Conservation (phyloP, 2,797 vertebrate species). For the Numenius phaeopus region DNA sequence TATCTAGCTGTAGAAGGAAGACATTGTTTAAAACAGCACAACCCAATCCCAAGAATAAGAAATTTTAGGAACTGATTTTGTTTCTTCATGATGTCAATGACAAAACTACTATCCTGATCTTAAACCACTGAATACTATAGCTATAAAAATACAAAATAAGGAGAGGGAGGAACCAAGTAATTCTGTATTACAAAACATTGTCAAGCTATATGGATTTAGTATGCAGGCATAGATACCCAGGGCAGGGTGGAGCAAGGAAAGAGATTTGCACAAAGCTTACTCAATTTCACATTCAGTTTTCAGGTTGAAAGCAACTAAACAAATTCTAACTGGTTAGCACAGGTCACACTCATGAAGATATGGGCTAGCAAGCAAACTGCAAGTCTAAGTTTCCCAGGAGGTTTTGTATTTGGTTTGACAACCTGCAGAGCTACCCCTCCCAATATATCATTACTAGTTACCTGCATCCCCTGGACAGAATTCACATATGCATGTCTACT, state of each 20-base stretch:
- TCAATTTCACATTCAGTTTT: not conserved
- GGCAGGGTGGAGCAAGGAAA: not conserved
- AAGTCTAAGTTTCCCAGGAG: not conserved
- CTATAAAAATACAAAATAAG: not conserved
- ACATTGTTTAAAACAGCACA: not conserved
- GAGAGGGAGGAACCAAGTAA: not conserved
- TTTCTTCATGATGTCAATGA: not conserved
- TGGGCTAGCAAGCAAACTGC: not conserved
- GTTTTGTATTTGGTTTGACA: not conserved
- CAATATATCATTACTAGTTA: not conserved
- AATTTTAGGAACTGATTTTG: not conserved
- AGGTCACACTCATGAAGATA: not conserved
- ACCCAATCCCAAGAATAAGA: not conserved
- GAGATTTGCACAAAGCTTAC: not conserved
- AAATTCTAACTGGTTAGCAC: not conserved
- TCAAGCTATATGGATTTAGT: not conserved
- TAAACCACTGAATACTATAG: not conserved
- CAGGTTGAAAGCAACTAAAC: not conserved
- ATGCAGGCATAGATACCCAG: not conserved
- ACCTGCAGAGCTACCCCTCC: not conserved
- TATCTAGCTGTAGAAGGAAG: not conserved
- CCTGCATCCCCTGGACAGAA: not conserved
- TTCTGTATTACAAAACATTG: not conserved
- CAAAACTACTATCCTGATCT: not conserved
- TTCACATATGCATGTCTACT: rapidly evolving